Evolutionary conservation across 2,888 invertebrate genomes (phyloP), one percentile per base, ranked within the genome.

Genomic region (Boloria selene): DNA sequence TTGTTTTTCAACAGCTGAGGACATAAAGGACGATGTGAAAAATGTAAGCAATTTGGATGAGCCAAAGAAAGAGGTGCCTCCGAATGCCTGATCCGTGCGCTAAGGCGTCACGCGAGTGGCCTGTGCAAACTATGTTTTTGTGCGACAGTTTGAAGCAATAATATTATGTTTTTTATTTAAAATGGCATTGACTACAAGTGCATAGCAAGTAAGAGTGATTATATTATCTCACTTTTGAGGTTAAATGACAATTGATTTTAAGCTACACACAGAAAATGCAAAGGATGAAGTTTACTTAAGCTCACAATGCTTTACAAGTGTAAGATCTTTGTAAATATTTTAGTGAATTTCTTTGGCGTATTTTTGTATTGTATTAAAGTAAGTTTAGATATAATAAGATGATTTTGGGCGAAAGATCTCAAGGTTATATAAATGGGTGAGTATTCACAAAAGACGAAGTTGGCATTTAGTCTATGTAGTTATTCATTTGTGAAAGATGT

Each of bases 51-150:
- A 89, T 76, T 89, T 90, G 75, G 95, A 95, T 74, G 95, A 95
- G 79, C 87, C 93, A 76, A 95, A 95, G 88, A 95, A 95, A 82
- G 95, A 95, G 52, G 83, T 93, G 61, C 88, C 93, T 61, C 89
- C 94, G 72, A 94, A 95, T 88, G 95, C 95, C 87, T 95, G 95
- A 95, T 90, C 78, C 77, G 77, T 44, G 67, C 66, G 65, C 31
- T 71, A 61, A 64, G 38, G 47, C 50, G 17, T 42, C 51, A 38
- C 38, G 14, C 47, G 16, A 54, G 53, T 54, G 53, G 17, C 22
- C n/a, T 26, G 26, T 38, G 31, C 26, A 61, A 26, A 7, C 42
- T 42, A 50, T 42, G 22, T 50, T 22, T 13, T 47, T 49, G 22
- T 38, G 49, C 50, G 7, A 53, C 26, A 42, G 5, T 42, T 38